Evolutionary conservation across 2,888 invertebrate genomes (phyloP).

Genomic region (Stegophylla sp.): DNA sequence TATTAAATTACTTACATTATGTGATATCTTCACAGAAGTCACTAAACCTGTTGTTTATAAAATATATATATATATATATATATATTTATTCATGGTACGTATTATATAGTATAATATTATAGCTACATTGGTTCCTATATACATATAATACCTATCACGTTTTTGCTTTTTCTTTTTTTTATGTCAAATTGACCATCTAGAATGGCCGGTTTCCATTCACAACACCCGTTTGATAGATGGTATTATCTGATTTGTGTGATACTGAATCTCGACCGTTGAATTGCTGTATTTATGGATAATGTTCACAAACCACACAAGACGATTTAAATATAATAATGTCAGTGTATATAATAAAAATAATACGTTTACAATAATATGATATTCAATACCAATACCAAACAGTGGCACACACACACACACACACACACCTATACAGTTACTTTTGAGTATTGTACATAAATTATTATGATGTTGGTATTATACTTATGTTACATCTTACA

Average conservation of each 20-base stretch:
- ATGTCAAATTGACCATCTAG: conserved; percentile 42
- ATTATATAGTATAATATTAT: too few species aligned
- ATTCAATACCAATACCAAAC: too few species aligned
- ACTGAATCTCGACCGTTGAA: conserved; percentile 8
- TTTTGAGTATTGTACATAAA: too few species aligned
- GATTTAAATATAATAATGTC: conserved; percentile 15
- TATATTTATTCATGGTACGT: conserved; percentile 6
- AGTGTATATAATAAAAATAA: too few species aligned
- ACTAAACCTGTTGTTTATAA: conserved; percentile 34
- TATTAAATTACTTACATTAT: conserved; percentile 15
- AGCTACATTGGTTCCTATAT: too few species aligned
- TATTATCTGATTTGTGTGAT: conserved; percentile 30
- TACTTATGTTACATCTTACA: too few species aligned
- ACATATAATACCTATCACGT: conserved; percentile 1
- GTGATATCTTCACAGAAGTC: conserved; percentile 31
- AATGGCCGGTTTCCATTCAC: conserved; percentile 36
- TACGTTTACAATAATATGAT: neutral
- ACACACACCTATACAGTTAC: neutral
- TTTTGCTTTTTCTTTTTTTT: conserved; percentile 3
- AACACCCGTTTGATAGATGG: conserved; percentile 42
- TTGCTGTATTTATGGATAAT: neutral
- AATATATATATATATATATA: neutral
- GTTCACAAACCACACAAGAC: conserved; percentile 46
- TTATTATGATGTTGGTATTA: too few species aligned
- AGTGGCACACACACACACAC: neutral